phyloP scores from a whole-genome alignment of 2,113 vertebrate species.

The Phyllostomus discolor region DNA sequence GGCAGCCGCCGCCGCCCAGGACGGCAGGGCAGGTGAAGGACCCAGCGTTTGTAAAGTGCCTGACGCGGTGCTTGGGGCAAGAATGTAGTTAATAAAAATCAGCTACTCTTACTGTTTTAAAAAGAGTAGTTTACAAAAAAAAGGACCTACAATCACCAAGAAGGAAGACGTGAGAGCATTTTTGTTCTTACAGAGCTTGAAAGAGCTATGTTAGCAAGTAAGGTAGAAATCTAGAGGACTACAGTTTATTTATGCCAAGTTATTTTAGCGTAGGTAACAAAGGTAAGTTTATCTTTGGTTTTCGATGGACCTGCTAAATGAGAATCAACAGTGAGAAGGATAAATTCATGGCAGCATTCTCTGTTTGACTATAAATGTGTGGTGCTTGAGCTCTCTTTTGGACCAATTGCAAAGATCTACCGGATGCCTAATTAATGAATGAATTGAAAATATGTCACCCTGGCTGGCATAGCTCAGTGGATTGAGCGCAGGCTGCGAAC shows the following conservation, averaged over 20 bases:
- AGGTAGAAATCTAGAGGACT: background rate
- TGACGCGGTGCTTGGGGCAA: background rate
- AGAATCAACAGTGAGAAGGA: background rate
- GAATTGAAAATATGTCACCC: background rate
- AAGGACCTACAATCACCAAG: background rate
- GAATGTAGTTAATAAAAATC: background rate
- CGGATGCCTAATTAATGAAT: background rate
- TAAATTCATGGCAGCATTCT: background rate
- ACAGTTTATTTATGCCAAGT: background rate
- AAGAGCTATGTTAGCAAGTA: background rate
- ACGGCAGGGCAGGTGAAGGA: background rate
- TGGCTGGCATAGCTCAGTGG: too few relatives aligned
- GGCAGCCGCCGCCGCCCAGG: background rate
- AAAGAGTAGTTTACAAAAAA: background rate
- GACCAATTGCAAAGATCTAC: background rate
- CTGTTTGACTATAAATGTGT: background rate
- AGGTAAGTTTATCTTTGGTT: background rate
- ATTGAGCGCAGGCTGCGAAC: too few relatives aligned
- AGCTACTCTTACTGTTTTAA: background rate
- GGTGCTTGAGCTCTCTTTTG: background rate
- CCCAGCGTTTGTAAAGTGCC: background rate
- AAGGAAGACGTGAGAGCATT: background rate
- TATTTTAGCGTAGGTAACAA: background rate
- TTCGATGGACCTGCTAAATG: background rate
- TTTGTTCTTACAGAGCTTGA: background rate